Evolutionary conservation across 2,888 invertebrate species (phyloP), one percentile per base, ranked within the genome.

Genomic region (Heliconius sara): DNA sequence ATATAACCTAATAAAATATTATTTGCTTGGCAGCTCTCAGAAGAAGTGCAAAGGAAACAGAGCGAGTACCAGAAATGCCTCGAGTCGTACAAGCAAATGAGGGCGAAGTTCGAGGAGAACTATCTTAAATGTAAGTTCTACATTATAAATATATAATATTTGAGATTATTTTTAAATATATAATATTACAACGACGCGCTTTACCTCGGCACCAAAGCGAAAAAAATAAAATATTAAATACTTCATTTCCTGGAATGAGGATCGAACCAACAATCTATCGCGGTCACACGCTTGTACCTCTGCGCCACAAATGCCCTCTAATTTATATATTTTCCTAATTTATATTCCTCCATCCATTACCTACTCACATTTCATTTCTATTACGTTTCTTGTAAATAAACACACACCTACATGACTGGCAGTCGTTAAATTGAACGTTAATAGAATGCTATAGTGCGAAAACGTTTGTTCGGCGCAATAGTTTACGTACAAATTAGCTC

Each of bases 31-130:
- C 96, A 98, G 99, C 95, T 98, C 80, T 97, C 98, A 76, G 99
- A 99, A 87, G 98, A 98, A 88, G 98, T 99, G 63, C 96, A 97
- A 83, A 96, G 98, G 86, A 98, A 98, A 89, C 98, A 98, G 92
- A 96, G 96, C 84, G 99, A 99, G 91, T 99, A 99, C 95, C 98
- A 98, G 92, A 99, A 98, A 93, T 97, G 97, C 91, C 95, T 99
- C 84, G 98, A 98, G 91, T 96, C 97, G 77, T 98, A 99, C 94
- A 98, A 98, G 91, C 96, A 97, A 86, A 97, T 98, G 95, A 96
- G 98, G 89, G 97, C 98, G 79, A 97, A 98, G 91, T 99, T 98
- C 91, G 99, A 99, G 92, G 99, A 99, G 91, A 97, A 98, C 92
- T 98, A 98, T 91, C 96, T 98, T 82, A 98, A 98, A 96, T 98